Conservation (phyloP, 2,113 vertebrate genomes). For the Microcebus ravelobensis region DNA sequence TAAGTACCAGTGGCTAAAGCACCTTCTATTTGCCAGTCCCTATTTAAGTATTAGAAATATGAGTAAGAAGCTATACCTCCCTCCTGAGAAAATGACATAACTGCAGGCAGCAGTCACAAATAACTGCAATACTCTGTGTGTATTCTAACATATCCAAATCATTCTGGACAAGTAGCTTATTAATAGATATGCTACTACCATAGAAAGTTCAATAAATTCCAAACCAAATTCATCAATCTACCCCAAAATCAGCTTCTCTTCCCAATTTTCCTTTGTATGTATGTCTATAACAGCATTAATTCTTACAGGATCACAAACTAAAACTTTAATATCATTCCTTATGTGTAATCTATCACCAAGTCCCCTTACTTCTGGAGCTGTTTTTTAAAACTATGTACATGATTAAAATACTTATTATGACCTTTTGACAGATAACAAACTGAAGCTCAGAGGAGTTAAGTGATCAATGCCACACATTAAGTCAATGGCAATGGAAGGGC, state of each 20-base stretch:
- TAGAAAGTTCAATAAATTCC: slow-evolving; percentile 21
- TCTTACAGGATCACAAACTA: slow-evolving; percentile 48
- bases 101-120: slow-evolving; percentile 30
- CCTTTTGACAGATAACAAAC: background rate
- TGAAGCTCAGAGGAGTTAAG: background rate
- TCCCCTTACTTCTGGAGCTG: slow-evolving; percentile 12
- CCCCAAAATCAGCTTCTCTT: slow-evolving; percentile 24
- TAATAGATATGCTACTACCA: background rate
- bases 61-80: background rate
- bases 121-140: background rate
- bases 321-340: slow-evolving; percentile 23
- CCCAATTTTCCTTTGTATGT: background rate
- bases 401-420: slow-evolving; percentile 46
- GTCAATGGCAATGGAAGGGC: background rate
- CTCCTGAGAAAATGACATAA: slow-evolving; percentile 32
- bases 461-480: background rate
- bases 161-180: background rate
- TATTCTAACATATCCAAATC: background rate
- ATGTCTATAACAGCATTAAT: background rate
- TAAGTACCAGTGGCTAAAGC: background rate
- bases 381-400: background rate
- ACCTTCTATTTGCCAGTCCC: background rate
- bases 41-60: slow-evolving; percentile 27
- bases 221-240: slow-evolving; percentile 27
- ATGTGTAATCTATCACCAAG: background rate